Evolutionary conservation across 2,888 invertebrate species (phyloP).

Genomic region (Mallateleia sp.): DNA sequence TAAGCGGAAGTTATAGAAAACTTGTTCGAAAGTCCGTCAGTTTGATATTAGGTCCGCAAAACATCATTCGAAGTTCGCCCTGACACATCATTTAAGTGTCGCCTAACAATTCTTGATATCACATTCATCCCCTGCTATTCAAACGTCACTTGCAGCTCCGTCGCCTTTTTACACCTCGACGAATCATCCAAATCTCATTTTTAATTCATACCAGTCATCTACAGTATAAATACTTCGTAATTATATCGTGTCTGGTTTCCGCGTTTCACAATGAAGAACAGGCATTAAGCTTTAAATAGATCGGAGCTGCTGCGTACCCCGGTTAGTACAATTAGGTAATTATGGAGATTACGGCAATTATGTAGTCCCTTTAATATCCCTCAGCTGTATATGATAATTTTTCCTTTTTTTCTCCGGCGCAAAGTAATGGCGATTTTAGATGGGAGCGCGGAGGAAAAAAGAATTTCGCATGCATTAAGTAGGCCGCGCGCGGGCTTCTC

Average conservation of each 20-base stretch:
- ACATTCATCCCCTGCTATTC: slow-evolving; percentile 16
- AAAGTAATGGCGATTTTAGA: slow-evolving; percentile 18
- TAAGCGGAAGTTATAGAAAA: neutral
- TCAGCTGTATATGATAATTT: slow-evolving; percentile 44
- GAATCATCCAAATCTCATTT: neutral
- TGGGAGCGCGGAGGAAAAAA: neutral
- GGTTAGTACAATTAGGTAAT: slow-evolving; percentile 48
- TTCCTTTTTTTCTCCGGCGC: slow-evolving; percentile 10
- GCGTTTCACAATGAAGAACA: slow-evolving; percentile 30
- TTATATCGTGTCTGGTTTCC: slow-evolving; percentile 13
- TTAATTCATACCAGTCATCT: slow-evolving; percentile 23
- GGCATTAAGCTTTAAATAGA: slow-evolving; percentile 45
- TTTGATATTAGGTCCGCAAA: slow-evolving; percentile 13
- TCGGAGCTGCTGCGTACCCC: slow-evolving; percentile 1
- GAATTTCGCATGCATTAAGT: slow-evolving; percentile 31
- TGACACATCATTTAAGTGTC: slow-evolving; percentile 13
- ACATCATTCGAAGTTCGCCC: slow-evolving; percentile 7
- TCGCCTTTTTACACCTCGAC: neutral
- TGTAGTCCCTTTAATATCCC: slow-evolving; percentile 52
- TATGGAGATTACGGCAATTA: slow-evolving; percentile 53
- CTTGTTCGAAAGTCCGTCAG: slow-evolving; percentile 23
- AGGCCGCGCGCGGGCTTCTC: neutral
- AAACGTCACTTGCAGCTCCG: slow-evolving; percentile 4
- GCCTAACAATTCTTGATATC: slow-evolving; percentile 10
- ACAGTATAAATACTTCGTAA: slow-evolving; percentile 31